phyloP scores from a whole-genome alignment of 1,140 invertebrate genomes.

The Triops cancriformis region DNA sequence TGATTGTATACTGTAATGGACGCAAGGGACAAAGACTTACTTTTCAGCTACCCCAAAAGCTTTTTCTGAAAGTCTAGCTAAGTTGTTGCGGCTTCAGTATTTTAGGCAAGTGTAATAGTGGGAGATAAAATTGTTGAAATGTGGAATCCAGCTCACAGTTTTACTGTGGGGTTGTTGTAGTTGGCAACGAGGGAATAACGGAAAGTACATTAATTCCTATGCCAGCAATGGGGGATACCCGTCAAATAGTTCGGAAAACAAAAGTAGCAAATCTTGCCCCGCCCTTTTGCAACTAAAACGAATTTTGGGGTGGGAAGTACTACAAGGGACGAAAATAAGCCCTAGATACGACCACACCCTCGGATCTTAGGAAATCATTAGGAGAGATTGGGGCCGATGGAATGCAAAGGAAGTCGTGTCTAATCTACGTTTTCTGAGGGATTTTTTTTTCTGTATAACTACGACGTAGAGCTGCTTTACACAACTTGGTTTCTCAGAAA shows the following conservation, averaged over 20 bases:
- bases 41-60: neutral
- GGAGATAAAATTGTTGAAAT: too few species aligned
- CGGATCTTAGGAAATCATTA: conserved; percentile 3
- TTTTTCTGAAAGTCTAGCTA: neutral
- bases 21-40: neutral
- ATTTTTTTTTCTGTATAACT: neutral
- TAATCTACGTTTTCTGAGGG: neutral
- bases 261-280: neutral
- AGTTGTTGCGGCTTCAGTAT: neutral
- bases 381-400: neutral
- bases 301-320: neutral
- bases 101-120: too few species aligned
- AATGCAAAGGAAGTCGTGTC: neutral
- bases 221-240: neutral
- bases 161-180: too few species aligned
- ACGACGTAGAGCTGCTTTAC: neutral
- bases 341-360: neutral
- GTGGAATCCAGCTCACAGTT: too few species aligned
- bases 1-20: neutral
- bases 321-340: neutral
- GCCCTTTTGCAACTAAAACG: conserved; percentile 7
- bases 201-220: neutral
- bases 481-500: neutral
- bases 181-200: too few species aligned
- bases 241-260: neutral